phyloP scores from a whole-genome alignment of 2,113 vertebrate species.

The Psittacara wagleri region DNA sequence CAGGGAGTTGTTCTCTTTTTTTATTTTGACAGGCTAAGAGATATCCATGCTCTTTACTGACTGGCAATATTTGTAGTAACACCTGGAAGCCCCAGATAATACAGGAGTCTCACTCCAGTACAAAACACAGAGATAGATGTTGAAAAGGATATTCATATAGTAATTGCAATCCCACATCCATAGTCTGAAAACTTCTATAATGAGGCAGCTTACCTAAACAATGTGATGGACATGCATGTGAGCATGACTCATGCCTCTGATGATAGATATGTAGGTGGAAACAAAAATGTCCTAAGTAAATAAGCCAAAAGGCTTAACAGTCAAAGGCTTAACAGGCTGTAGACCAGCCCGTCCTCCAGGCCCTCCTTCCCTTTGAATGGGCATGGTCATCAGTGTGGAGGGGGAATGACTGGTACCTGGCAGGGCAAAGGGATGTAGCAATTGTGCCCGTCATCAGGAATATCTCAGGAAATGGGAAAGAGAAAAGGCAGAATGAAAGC shows the following conservation, averaged over 20 bases:
- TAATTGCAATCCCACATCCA: background rate
- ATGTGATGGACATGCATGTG: background rate
- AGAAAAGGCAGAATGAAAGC: background rate
- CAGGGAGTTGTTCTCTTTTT: background rate
- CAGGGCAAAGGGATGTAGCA: background rate
- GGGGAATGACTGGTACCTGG: background rate
- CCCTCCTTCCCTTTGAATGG: background rate
- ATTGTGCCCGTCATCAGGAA: background rate
- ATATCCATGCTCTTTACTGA: background rate
- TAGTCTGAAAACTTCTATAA: background rate
- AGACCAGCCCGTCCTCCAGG: conserved; percentile 1
- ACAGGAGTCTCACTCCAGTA: background rate
- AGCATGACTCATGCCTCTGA: background rate
- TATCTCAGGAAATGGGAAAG: background rate
- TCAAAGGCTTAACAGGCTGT: background rate
- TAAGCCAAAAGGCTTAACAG: background rate
- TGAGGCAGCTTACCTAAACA: background rate
- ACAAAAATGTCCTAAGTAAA: background rate
- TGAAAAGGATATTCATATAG: background rate
- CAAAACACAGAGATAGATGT: background rate
- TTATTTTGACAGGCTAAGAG: background rate
- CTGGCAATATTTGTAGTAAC: background rate
- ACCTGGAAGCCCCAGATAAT: background rate
- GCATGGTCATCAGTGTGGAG: rapidly evolving
- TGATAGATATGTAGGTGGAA: background rate